Base-by-base conservation (phyloP, 1,140 invertebrate genomes). In the Proales similis region DNA sequence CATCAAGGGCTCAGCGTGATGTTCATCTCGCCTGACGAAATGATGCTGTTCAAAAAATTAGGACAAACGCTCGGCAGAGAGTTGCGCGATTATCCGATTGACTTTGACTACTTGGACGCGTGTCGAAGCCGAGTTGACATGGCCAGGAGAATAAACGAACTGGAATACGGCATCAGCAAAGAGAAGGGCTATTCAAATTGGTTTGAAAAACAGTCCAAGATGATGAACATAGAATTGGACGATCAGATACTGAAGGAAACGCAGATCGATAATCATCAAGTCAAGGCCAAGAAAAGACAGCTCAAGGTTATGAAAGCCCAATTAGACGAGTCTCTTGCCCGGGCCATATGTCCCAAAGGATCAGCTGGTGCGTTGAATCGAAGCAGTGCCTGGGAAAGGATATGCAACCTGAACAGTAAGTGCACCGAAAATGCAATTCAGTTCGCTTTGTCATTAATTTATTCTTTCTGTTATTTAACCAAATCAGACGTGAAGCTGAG, bases 1-100 rank as follows among this genome's bases (percentile, higher is more conserved):
- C 85, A 85, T 64, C 83, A 87, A 73, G 94, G 94, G 7, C 81
- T 96, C 7, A 90, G 90, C 24, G 82, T 98, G 6, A 79, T 97
- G 64, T 80, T 98, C 48, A 85, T 96, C 74, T 89, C 92, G 67
- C 87, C 90, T 0, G 79, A 81, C 3, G 93, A 97, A 72, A 80
- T 85, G 2, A 80, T 81, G 36, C 79, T 81, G 47, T 97, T 94
- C 69, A 77, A 81, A 0, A 88, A 85, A 70, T 77, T 96, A 17
- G 20, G 45, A 29, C 46, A 62, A 46, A 62, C 39, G 11, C 38
- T 42, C 4, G 48, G 39, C 47, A 63, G 48, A 48, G 43, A 63
- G 27, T 38, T 38, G 9, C 36, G 39, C 14, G 29, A 43, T 47
- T 45, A 63, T 38, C 45, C 30, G n/a, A 63, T 63, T 14, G 45